Evolutionary conservation across 2,113 vertebrate species (phyloP).

Genomic region (Asarcornis scutulata): DNA sequence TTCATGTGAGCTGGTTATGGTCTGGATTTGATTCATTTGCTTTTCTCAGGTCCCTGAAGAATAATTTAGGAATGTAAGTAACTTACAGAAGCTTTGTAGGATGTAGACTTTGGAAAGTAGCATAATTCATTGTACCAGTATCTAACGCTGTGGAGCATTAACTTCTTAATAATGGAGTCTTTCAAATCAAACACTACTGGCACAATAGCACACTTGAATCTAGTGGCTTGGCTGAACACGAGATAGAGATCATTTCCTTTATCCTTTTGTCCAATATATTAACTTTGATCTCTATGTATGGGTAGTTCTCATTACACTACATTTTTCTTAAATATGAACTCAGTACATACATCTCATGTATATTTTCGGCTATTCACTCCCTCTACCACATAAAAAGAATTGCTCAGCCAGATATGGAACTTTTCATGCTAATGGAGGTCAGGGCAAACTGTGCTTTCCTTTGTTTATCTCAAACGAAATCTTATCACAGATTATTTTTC

Average conservation of each 20-base stretch:
- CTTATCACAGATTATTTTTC: slow-evolving; percentile 28
- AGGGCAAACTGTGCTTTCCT: not conserved
- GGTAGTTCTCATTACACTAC: slow-evolving; percentile 56
- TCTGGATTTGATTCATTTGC: not conserved
- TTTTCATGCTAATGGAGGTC: slow-evolving; percentile 2
- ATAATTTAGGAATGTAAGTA: slow-evolving; percentile 42
- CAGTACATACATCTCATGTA: not conserved
- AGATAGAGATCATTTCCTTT: slow-evolving; percentile 42
- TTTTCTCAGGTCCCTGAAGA: slow-evolving; percentile 30
- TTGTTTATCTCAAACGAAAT: slow-evolving; percentile 3
- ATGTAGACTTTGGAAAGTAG: not conserved
- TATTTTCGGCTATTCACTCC: slow-evolving; percentile 32
- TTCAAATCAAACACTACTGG: slow-evolving; percentile 44
- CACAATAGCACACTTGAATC: slow-evolving; percentile 63
- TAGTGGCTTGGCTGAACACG: slow-evolving; percentile 52
- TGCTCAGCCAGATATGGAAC: not conserved
- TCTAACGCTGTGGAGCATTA: slow-evolving; percentile 24
- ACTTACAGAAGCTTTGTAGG: slow-evolving; percentile 31
- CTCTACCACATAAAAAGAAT: slow-evolving; percentile 1
- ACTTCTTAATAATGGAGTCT: slow-evolving; percentile 68
- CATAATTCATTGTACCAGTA: not conserved
- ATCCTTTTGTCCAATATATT: slow-evolving; percentile 28
- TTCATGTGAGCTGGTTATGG: slow-evolving; percentile 3
- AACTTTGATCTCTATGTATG: slow-evolving; percentile 67
- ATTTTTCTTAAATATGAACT: slow-evolving; percentile 36